Conservation (phyloP, 2,113 vertebrate genomes). For the Protobothrops flavoviridis region DNA sequence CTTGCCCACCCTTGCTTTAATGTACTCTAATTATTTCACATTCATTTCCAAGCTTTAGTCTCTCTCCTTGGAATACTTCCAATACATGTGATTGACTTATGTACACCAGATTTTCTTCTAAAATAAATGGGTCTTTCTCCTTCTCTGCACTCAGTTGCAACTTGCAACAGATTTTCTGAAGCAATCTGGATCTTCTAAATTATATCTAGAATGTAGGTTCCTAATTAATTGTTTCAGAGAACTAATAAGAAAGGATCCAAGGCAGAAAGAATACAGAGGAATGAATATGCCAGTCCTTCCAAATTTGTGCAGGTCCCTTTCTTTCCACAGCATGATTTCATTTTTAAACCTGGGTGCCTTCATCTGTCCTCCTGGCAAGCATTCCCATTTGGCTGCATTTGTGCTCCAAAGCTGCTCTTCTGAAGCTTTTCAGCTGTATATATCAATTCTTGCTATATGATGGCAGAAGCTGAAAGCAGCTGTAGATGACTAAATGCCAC, state of each 20-base stretch:
- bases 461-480: conserved; percentile 38
- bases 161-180: not conserved
- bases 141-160: not conserved
- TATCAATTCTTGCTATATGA: conserved; percentile 46
- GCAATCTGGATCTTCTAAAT: conserved; percentile 33
- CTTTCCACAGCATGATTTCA: conserved; percentile 53
- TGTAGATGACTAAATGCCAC: conserved; percentile 34
- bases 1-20: not conserved
- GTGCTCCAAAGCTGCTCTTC: conserved; percentile 53
- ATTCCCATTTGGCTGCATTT: conserved; percentile 59
- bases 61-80: not conserved
- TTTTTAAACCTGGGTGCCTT: conserved; percentile 58
- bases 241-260: conserved; percentile 14
- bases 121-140: not conserved
- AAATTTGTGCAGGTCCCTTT: conserved; percentile 45
- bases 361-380: conserved; percentile 59
- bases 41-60: not conserved
- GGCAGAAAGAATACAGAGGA: conserved; percentile 33
- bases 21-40: not conserved
- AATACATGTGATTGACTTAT: not conserved
- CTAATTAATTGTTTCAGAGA: conserved; percentile 35
- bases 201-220: not conserved
- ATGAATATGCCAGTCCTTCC: conserved; percentile 44
- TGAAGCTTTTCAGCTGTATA: conserved; percentile 44
- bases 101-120: not conserved